These are phyloP conservation scores for Rhinichthys klamathensis DNA, from an alignment of 2,113 vertebrate genomes.

Conservation along the genomic window DNA sequence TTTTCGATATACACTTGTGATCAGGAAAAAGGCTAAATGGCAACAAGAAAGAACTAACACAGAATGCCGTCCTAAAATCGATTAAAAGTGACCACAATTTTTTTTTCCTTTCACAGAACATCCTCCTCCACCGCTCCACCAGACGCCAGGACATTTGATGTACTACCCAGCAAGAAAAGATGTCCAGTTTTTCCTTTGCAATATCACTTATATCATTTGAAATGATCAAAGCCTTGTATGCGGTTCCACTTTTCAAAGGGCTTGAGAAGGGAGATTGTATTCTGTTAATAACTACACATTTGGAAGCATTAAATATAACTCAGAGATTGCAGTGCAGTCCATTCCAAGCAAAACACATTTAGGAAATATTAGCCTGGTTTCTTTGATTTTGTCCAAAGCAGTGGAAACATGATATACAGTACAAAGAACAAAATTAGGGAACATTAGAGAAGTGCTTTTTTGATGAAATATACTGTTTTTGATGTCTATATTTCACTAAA, in stretches of 20 bases:
- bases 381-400: constrained; percentile 46
- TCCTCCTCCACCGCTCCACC: not conserved
- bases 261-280: constrained; percentile 28
- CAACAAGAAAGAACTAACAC: not conserved
- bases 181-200: constrained; percentile 1
- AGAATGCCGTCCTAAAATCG: not conserved
- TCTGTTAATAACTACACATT: constrained; percentile 47
- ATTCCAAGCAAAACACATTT: constrained; percentile 56
- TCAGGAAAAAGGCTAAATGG: not conserved
- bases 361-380: constrained; percentile 54
- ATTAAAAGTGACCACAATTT: not conserved
- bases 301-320: constrained; percentile 49
- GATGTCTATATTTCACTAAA: not conserved
- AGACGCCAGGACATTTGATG: constrained; percentile 9
- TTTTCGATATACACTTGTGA: not conserved
- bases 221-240: not conserved
- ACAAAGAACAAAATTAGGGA: constrained; percentile 32
- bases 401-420: constrained; percentile 29
- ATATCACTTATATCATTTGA: not conserved
- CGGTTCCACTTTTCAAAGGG: constrained; percentile 19
- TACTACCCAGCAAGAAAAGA: not conserved
- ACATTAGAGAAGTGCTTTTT: constrained; percentile 21
- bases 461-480: constrained; percentile 1
- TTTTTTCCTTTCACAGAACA: not conserved
- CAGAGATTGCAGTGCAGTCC: constrained; percentile 24